phyloP scores from a whole-genome alignment of 1,140 invertebrate species.

The Alviniconcha marisindica region DNA sequence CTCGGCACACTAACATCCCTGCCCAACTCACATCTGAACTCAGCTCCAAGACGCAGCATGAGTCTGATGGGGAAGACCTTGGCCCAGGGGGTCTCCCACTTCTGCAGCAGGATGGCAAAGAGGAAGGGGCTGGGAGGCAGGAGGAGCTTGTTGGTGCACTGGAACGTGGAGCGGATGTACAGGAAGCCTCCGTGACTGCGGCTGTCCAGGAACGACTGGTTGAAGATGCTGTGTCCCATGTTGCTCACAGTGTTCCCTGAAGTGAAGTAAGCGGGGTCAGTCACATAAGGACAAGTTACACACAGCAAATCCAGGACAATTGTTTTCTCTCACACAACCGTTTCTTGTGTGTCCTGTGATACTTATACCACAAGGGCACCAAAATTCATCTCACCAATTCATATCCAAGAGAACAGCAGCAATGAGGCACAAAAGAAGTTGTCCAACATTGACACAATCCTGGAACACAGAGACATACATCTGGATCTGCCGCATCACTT shows the following conservation, averaged over 20 bases:
- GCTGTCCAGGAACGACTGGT: slow-evolving; percentile 83
- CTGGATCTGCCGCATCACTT: too few relatives aligned
- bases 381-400: too few relatives aligned
- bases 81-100: slow-evolving; percentile 92
- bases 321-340: too few relatives aligned
- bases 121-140: slow-evolving; percentile 87
- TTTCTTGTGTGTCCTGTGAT: too few relatives aligned
- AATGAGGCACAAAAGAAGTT: too few relatives aligned
- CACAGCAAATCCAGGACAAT: too few relatives aligned
- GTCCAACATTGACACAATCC: too few relatives aligned
- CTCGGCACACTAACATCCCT: background rate
- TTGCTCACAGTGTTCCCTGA: slow-evolving; percentile 85
- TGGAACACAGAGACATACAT: too few relatives aligned
- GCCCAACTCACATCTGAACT: slow-evolving; percentile 84
- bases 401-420: too few relatives aligned
- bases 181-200: slow-evolving; percentile 90
- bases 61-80: slow-evolving; percentile 89
- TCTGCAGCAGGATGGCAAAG: slow-evolving; percentile 88
- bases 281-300: too few relatives aligned
- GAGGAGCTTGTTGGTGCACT: slow-evolving; percentile 87
- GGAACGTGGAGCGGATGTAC: slow-evolving; percentile 88
- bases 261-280: too few relatives aligned
- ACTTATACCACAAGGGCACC: too few relatives aligned
- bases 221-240: slow-evolving; percentile 81
- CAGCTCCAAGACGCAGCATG: slow-evolving; percentile 88